Evolutionary conservation across 1,140 invertebrate species (phyloP), one percentile per base, ranked within the genome.

Genomic region (Drosophila yakuba): DNA sequence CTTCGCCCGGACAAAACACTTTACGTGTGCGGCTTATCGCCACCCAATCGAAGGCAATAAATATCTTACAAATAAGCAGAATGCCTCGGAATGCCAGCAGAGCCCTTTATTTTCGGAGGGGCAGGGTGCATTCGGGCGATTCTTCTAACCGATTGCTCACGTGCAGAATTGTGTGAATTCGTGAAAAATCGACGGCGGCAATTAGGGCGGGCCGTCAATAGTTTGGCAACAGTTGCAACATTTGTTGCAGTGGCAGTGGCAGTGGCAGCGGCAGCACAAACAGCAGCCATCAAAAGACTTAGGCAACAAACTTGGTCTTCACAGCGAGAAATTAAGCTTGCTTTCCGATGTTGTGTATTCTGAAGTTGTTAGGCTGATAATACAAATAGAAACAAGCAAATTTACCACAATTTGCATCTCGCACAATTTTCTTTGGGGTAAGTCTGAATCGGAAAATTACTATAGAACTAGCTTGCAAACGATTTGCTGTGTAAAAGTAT

Each of bases 31-130:
- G 72, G 85, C 85, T 86, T 92, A 92, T 92, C 91, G 88, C 74
- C 64, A 69, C 62, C 68, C 88, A 91, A 92, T 92, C 91, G 79
- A 91, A 86, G 84, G 91, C 91, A 92, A 92, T 92, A 92, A 92
- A 92, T 92, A 92, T 92, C 91, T 91, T 91, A 92, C 91, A 92
- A 92, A 91, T 92, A 91, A 92, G 90, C 91, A 91, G 90, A 91
- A 91, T 91, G 90, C 88, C 86, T 79, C 82, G 90, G 90, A 91
- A 91, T 91, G 67, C 68, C 56, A 52, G 64, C 64, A 47, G 59
- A 67, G 63, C 45, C 45, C 58, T 59, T 59, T 48, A 23, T 20
- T 36, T 23, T 23, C 14, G 3, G 43, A 41, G 36, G 41, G 11
- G 54, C 39, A 39, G 17, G 28, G 48, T 20, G 39, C 11, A 32